Percentiles rank a stretch among this genome's conserved stretches.
These are phyloP conservation scores for Pipa parva DNA, from an alignment of 2,113 vertebrate species.

Conservation along the genomic window DNA sequence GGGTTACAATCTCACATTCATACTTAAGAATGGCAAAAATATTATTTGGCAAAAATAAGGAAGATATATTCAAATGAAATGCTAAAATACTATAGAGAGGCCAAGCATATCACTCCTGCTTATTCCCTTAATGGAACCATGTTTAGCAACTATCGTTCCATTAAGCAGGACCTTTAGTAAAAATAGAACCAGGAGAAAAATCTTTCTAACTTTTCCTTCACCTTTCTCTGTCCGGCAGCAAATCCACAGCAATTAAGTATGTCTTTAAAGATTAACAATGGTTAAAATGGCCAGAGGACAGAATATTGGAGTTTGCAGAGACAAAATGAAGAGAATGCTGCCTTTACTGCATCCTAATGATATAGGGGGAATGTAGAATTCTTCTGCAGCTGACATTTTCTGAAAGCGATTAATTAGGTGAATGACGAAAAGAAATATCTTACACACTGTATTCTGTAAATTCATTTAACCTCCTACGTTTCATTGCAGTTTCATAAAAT, in stretches of 20 bases:
- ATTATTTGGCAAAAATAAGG: too few relatives aligned
- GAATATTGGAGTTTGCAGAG: constrained; percentile 33
- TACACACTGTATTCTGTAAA: constrained; percentile 24
- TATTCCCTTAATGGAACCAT: constrained; percentile 6
- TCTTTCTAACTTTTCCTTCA: constrained; percentile 35
- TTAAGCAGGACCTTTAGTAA: constrained; percentile 7
- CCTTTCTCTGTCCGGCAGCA: constrained; percentile 28
- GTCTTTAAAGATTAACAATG: constrained; percentile 44
- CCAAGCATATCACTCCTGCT: neutral
- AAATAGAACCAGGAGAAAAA: constrained; percentile 9
- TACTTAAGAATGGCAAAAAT: too few relatives aligned
- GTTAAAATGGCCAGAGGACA: constrained; percentile 42
- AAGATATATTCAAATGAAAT: neutral
- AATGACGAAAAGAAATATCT: constrained; percentile 21
- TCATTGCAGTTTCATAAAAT: too few relatives aligned
- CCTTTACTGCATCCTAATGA: constrained; percentile 39
- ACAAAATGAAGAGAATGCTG: constrained; percentile 29
- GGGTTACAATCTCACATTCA: too few relatives aligned
- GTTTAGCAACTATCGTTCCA: neutral
- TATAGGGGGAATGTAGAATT: constrained; percentile 16
- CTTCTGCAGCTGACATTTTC: constrained; percentile 37
- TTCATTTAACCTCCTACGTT: constrained; percentile 30
- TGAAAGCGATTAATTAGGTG: constrained; percentile 37
- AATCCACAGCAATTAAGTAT: constrained; percentile 41
- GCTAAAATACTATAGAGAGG: neutral